Evolutionary conservation across 2,797 vertebrate genomes (phyloP).

Genomic region (Macrochelys suwanniensis): DNA sequence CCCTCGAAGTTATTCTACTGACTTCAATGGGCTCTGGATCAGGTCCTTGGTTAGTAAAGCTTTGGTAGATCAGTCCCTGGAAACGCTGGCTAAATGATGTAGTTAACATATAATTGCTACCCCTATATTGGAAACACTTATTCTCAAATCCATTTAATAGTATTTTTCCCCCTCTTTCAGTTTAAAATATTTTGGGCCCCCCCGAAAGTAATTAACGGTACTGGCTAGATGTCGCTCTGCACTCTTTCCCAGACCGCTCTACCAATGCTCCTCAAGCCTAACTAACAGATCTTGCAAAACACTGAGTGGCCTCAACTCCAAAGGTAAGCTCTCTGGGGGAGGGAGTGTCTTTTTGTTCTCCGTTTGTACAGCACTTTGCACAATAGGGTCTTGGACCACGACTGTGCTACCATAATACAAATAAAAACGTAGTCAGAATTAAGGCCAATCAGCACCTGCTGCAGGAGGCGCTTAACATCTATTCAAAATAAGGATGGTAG

Average conservation of each 20-base stretch:
- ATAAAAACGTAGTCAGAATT: too few relatives aligned
- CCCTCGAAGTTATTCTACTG: neutral
- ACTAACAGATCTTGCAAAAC: neutral
- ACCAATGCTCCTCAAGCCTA: neutral
- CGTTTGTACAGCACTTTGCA: too few relatives aligned
- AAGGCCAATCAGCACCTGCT: too few relatives aligned
- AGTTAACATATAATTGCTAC: neutral
- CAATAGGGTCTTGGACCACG: too few relatives aligned
- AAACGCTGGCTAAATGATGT: neutral
- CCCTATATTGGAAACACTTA: neutral
- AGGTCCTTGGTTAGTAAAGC: rapidly evolving
- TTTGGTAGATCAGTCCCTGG: neutral
- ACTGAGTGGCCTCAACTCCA: neutral
- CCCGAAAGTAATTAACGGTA: neutral
- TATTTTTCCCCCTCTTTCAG: neutral
- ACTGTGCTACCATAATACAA: too few relatives aligned
- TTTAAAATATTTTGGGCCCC: neutral
- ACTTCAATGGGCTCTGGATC: neutral
- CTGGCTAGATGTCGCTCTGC: neutral
- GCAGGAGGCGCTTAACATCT: too few relatives aligned
- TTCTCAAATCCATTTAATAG: neutral
- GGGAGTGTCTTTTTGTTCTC: too few relatives aligned
- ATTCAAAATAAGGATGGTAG: too few relatives aligned
- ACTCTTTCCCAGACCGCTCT: neutral
- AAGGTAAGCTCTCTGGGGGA: too few relatives aligned